Base-by-base conservation (phyloP, 2,113 vertebrate genomes). In the Sciurus niger region DNA sequence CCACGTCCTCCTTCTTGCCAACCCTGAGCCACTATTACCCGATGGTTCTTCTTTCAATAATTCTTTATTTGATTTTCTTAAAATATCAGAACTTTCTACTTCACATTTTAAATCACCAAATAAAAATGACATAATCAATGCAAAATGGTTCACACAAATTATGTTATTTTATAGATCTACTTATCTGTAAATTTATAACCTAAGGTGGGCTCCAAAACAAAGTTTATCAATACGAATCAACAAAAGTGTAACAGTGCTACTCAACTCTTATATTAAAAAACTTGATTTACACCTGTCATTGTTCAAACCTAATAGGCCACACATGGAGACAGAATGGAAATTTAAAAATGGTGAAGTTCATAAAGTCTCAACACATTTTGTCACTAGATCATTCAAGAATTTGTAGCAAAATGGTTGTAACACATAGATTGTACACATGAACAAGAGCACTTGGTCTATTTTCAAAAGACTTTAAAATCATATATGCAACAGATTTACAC, bases 61-160 rank as follows among this genome's bases (percentile, higher is more conserved):
- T 8, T 89, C 17, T 82, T 82, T 63, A 85, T 55, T 7, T 77
- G 48, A 80, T 34, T 92, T 77, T 55, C 24, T 77, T 83, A 88
- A 60, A 72, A 60, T 55, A 40, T 22, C 48, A n/a, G 18, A 89
- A 76, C 6, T 13, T 55, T 80, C 60, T 53, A 67, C 58, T 55
- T 63, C 43, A 90, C 30, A 68, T 60, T 93, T 92, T 90, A 76
- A 92, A 86, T 28, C 58, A 87, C 25, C 58, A 48, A 30, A 46
- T 77, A 85, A 55, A 84, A 83, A 89, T 70, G 37, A 53, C 1
- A 22, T 18, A 24, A 43, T 17, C 46, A 43, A 55, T 16, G 4
- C 70, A 46, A 76, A 67, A 86, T 85, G 20, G 8, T 32, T 84
- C 43, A 40, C 9, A 63, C 4, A 55, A 89, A 84, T 51, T 76